phyloP scores from a whole-genome alignment of 2,888 invertebrate species.

The Syrista parreyssii region DNA sequence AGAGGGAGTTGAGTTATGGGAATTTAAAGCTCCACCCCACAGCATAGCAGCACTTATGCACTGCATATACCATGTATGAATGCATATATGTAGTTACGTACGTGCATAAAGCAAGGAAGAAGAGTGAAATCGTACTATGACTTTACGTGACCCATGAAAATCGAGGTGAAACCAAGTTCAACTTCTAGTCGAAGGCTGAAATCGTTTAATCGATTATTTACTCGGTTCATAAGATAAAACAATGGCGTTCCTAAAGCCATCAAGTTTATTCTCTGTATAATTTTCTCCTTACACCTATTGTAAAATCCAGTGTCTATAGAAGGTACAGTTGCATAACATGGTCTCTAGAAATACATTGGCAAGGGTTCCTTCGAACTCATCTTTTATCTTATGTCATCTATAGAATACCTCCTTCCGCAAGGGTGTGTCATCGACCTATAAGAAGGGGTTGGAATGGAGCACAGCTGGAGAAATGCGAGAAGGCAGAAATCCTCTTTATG shows the following conservation, averaged over 20 bases:
- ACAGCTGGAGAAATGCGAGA: not conserved
- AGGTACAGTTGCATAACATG: not conserved
- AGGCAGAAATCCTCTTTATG: not conserved
- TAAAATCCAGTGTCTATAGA: not conserved
- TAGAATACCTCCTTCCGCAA: not conserved
- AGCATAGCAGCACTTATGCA: not conserved
- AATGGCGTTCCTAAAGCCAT: not conserved
- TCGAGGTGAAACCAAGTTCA: not conserved
- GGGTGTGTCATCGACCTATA: not conserved
- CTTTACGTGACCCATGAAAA: not conserved
- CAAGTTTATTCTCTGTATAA: not conserved
- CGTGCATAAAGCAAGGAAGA: not conserved
- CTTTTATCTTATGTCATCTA: not conserved
- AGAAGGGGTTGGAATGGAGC: not conserved
- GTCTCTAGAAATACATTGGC: not conserved
- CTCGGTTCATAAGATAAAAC: not conserved
- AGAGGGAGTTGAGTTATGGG: slow-evolving; percentile 57
- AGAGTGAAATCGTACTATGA: not conserved
- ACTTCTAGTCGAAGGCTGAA: not conserved
- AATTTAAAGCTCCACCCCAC: slow-evolving; percentile 35
- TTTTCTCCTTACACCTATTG: not conserved
- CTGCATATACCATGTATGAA: not conserved
- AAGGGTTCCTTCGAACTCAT: not conserved
- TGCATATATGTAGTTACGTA: not conserved
- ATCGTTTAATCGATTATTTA: not conserved